These are phyloP conservation scores for Hestina assimilis DNA, from an alignment of 1,140 invertebrate species.

Conservation along the genomic window DNA sequence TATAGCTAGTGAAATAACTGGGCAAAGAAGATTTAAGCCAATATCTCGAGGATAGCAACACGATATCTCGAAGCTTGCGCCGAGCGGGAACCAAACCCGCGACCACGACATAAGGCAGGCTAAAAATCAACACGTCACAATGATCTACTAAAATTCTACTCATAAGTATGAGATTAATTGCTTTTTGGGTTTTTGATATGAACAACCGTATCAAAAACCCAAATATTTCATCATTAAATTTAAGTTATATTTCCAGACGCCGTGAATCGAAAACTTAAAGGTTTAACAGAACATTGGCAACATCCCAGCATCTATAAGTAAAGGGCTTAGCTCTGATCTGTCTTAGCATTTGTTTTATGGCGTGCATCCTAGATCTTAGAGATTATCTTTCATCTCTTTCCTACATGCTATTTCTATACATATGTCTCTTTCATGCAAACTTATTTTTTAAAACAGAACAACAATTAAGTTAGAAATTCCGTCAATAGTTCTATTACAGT, in stretches of 20 bases:
- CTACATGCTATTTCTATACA: neutral
- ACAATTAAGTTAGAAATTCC: neutral
- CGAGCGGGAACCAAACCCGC: too few species aligned
- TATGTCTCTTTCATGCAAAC: neutral
- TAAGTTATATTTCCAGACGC: neutral
- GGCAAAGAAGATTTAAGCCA: too few species aligned
- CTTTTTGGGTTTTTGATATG: too few species aligned
- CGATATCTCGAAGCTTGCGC: too few species aligned
- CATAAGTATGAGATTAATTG: too few species aligned
- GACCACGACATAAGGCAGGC: too few species aligned
- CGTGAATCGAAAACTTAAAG: neutral
- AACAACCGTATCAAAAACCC: too few species aligned
- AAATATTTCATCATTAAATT: neutral
- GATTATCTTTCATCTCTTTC: neutral
- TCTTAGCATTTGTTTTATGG: constrained; percentile 12
- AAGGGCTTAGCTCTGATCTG: constrained; percentile 6
- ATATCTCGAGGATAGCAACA: too few species aligned
- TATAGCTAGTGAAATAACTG: too few species aligned
- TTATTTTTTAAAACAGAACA: neutral
- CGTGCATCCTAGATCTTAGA: neutral
- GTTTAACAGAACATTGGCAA: constrained; percentile 9
- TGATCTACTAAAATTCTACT: too few species aligned
- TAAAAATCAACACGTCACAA: too few species aligned
- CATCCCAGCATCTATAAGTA: constrained; percentile 2
- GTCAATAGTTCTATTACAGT: too few species aligned